Conservation (phyloP, 2,888 invertebrate genomes). For the Archips xylosteana region DNA sequence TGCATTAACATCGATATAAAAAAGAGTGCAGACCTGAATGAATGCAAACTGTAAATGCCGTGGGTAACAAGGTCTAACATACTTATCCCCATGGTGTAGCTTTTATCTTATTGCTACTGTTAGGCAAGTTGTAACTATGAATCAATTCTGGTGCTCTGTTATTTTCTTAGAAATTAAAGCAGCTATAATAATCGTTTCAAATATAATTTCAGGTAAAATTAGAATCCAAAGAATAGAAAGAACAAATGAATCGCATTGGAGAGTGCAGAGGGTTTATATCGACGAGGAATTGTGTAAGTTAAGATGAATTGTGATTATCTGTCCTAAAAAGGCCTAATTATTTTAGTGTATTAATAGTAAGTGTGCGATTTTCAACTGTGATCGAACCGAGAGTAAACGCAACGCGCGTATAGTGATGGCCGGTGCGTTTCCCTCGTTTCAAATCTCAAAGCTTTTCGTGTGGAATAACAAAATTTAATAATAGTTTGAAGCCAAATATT, state of each 20-base stretch:
- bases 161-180: background rate
- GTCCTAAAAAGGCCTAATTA: conserved; percentile 85
- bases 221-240: conserved; percentile 74
- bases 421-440: conserved; percentile 60
- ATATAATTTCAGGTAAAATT: conserved; percentile 59
- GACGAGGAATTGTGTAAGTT: conserved; percentile 74
- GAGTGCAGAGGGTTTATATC: conserved; percentile 53
- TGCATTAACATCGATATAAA: no score
- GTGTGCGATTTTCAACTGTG: conserved; percentile 76
- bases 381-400: conserved; percentile 67
- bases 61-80: no score
- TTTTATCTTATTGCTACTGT: no score
- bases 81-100: no score
- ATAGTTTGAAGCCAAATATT: conserved; percentile 66
- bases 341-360: conserved; percentile 80
- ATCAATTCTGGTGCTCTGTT: background rate
- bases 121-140: no score
- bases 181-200: conserved; percentile 1
- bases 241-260: conserved; percentile 58
- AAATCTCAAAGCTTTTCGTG: conserved; percentile 67
- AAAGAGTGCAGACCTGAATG: no score
- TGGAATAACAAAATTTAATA: conserved; percentile 58
- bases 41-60: no score
- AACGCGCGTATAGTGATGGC: conserved; percentile 54
- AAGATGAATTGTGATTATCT: conserved; percentile 81